phyloP scores from a whole-genome alignment of 2,888 invertebrate genomes.

The Invenusta paracnida region DNA sequence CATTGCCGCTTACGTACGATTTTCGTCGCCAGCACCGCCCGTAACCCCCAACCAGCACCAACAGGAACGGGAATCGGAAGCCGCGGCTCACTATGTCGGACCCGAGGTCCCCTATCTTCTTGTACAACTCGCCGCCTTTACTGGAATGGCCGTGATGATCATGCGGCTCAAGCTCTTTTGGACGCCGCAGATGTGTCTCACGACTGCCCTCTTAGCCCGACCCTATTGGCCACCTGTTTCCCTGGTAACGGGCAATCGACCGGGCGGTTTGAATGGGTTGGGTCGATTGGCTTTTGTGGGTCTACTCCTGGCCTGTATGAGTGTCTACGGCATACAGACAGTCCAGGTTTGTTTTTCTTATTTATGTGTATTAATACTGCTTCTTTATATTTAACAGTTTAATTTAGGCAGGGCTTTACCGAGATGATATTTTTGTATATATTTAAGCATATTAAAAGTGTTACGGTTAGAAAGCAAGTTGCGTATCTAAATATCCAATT shows the following conservation, averaged over 20 bases:
- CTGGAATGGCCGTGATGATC: slow-evolving; percentile 70
- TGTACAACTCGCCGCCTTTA: slow-evolving; percentile 70
- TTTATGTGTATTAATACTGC: too few species aligned
- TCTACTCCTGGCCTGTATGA: slow-evolving; percentile 65
- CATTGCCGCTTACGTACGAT: neutral
- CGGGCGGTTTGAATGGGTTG: neutral
- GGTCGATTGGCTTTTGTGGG: slow-evolving; percentile 53
- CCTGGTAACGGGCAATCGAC: neutral
- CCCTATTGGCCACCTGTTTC: slow-evolving; percentile 48
- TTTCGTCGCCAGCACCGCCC: neutral
- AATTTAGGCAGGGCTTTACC: too few species aligned
- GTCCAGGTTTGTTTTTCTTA: slow-evolving; percentile 56
- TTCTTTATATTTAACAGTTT: too few species aligned
- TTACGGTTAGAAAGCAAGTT: too few species aligned
- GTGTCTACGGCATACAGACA: slow-evolving; percentile 63
- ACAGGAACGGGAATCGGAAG: neutral
- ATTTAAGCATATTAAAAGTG: too few species aligned
- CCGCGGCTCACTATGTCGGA: neutral
- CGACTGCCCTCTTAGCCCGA: slow-evolving; percentile 68
- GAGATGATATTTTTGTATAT: too few species aligned
- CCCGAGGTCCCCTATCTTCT: slow-evolving; percentile 50
- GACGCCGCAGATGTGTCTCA: slow-evolving; percentile 73
- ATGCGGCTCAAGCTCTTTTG: slow-evolving; percentile 75
- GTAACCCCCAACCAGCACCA: neutral
- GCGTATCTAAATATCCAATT: too few species aligned